Conservation (phyloP, 1,140 invertebrate species). For the Brachionus rubens region DNA sequence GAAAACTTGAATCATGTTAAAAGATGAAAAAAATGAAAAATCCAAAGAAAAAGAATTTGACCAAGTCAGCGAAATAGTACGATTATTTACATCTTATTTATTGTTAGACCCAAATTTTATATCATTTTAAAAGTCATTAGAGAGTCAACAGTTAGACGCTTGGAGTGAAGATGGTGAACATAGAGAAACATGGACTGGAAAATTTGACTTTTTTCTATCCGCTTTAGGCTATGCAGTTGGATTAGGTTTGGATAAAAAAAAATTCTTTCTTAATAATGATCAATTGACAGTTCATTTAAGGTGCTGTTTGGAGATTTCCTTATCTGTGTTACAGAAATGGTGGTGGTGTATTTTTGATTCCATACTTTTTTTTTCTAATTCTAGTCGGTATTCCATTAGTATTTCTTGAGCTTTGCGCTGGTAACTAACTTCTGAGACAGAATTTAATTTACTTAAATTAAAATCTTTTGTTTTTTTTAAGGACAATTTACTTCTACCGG, state of each 20-base stretch:
- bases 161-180: constrained; percentile 50
- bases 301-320: constrained; percentile 62
- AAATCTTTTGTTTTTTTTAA: too few species aligned
- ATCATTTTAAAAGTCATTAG: not conserved
- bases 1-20: constrained; percentile 4
- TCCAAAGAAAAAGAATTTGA: constrained; percentile 25
- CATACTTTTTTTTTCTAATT: constrained; percentile 53
- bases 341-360: constrained; percentile 56
- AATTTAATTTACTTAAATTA: too few species aligned
- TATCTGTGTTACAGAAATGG: constrained; percentile 62
- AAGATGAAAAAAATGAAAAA: too few species aligned
- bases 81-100: not conserved
- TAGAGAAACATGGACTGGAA: constrained; percentile 65
- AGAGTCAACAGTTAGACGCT: not conserved
- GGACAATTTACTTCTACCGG: constrained; percentile 61
- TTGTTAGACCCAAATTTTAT: not conserved
- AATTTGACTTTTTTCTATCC: constrained; percentile 62
- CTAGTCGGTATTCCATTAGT: constrained; percentile 52
- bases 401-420: constrained; percentile 52
- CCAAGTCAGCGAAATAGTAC: constrained; percentile 17
- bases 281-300: constrained; percentile 22
- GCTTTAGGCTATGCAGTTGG: constrained; percentile 63
- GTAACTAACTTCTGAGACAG: constrained; percentile 49
- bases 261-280: not conserved
- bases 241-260: not conserved